Evolutionary conservation across 2,797 vertebrate genomes (phyloP).

Genomic region (Sebastiscus tertius): DNA sequence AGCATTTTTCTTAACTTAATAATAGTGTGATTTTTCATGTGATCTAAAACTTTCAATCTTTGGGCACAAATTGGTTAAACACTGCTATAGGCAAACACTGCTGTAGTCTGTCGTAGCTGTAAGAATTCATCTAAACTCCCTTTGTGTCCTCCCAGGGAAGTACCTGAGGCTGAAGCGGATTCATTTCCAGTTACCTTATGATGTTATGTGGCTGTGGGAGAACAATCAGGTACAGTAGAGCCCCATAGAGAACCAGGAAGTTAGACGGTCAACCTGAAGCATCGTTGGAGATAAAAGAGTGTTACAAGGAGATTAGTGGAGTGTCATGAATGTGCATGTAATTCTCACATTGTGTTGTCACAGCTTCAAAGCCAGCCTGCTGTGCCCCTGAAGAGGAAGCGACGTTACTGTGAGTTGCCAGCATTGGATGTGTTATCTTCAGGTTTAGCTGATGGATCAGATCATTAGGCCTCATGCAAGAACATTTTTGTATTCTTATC

Average conservation of each 20-base stretch:
- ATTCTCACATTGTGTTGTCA: conserved; percentile 42
- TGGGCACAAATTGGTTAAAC: neutral
- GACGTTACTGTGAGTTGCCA: conserved; percentile 77
- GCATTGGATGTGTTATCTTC: neutral
- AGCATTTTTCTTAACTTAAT: neutral
- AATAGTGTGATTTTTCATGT: too few relatives aligned
- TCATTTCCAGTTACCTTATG: conserved; percentile 97
- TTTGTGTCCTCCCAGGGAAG: conserved; percentile 85
- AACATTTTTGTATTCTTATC: neutral
- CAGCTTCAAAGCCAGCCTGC: conserved; percentile 78
- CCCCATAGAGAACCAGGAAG: neutral
- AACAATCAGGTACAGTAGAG: conserved; percentile 92
- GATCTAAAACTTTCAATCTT: neutral
- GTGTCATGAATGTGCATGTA: neutral
- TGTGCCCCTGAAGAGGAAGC: conserved; percentile 81
- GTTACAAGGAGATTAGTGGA: neutral
- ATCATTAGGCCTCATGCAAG: neutral
- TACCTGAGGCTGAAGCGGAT: conserved; percentile 96
- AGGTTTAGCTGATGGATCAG: conserved; percentile 6
- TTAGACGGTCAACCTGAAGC: neutral
- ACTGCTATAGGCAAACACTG: neutral
- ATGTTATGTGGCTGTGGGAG: conserved; percentile 97
- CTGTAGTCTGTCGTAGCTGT: neutral
- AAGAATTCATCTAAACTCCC: neutral
- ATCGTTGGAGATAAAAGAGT: neutral